These are phyloP conservation scores for Coptotermes formosanus DNA, from an alignment of 1,140 invertebrate genomes.

Conservation along the genomic window DNA sequence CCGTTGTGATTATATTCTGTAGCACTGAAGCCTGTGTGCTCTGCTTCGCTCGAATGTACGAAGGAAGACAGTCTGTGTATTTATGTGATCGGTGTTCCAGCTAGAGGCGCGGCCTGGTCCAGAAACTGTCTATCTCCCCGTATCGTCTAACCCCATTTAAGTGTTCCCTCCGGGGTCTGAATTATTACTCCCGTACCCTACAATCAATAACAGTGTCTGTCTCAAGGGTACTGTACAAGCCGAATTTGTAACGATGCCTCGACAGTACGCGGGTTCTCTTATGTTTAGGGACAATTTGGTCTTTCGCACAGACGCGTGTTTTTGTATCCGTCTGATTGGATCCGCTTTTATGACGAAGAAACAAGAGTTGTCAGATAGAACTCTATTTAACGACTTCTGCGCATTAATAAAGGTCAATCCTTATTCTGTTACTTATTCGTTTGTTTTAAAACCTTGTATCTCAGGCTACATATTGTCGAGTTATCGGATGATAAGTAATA, in stretches of 20 bases:
- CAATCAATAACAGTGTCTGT: slow-evolving; percentile 1
- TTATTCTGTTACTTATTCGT: no score
- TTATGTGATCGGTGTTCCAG: no score
- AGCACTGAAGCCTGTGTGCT: neutral
- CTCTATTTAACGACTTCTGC: no score
- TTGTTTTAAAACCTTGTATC: no score
- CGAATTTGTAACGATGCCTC: neutral
- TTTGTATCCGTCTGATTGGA: neutral
- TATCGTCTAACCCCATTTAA: neutral
- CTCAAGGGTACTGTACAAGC: neutral
- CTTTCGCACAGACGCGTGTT: neutral
- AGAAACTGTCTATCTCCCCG: neutral
- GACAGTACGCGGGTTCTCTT: neutral
- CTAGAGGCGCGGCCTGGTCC: neutral
- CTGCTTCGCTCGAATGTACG: no score
- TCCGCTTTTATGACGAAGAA: no score
- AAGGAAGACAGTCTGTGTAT: no score
- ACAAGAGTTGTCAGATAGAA: no score
- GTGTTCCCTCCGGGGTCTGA: neutral
- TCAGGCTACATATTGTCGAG: no score
- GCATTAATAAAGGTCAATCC: no score
- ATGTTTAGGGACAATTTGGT: neutral
- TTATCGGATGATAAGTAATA: no score
- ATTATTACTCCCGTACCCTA: neutral
- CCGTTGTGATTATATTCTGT: neutral